Evolutionary conservation across 2,113 vertebrate species (phyloP).

Genomic region (Equus quagga): DNA sequence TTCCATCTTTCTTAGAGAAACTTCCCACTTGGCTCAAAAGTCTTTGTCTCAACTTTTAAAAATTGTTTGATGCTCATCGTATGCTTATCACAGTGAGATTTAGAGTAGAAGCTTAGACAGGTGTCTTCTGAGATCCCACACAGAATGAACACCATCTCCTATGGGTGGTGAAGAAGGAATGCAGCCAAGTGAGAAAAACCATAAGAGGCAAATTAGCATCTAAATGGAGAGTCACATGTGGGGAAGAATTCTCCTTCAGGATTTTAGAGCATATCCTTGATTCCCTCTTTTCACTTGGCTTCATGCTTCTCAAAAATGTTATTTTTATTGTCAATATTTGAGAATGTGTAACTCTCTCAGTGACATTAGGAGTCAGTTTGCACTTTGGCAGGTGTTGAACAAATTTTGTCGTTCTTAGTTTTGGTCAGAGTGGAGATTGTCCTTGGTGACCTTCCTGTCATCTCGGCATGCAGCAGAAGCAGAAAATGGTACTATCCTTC

Average conservation of each 20-base stretch:
- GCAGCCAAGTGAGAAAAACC: constrained; percentile 29
- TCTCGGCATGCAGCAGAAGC: not conserved
- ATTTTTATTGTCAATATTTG: not conserved
- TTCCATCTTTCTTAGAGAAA: not conserved
- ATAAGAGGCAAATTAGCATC: constrained; percentile 50
- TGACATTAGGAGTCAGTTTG: not conserved
- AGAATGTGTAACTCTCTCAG: not conserved
- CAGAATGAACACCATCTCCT: not conserved
- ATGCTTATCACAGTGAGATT: not conserved
- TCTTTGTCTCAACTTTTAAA: not conserved
- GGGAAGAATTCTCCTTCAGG: constrained; percentile 26
- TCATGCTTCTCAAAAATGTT: not conserved
- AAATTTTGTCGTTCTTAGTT: not conserved
- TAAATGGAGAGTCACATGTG: constrained; percentile 52
- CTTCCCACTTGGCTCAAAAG: not conserved
- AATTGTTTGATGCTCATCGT: not conserved
- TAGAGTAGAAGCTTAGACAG: not conserved
- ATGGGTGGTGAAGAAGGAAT: not conserved
- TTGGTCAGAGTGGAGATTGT: not conserved
- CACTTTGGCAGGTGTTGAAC: not conserved
- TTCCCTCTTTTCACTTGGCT: not conserved
- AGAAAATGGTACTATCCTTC: not conserved
- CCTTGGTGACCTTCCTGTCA: not conserved
- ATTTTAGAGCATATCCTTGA: constrained; percentile 10
- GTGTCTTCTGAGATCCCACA: not conserved